These are phyloP conservation scores for Sinohyriopsis cumingii DNA, from an alignment of 2,888 invertebrate species.

Conservation along the genomic window DNA sequence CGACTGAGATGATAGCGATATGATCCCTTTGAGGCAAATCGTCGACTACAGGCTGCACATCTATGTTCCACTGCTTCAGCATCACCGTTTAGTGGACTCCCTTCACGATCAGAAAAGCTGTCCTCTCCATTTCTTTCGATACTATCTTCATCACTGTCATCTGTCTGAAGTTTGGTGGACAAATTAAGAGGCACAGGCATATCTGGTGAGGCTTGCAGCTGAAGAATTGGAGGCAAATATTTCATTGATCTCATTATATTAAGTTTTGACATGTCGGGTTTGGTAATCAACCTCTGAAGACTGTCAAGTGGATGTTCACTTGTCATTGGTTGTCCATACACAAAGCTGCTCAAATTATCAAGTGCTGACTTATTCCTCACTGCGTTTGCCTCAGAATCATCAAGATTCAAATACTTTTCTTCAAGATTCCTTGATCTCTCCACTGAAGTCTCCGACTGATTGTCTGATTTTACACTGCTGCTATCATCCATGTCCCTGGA, in stretches of 20 bases:
- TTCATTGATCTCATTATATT: constrained; percentile 28
- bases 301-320: constrained; percentile 91
- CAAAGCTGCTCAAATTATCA: constrained; percentile 68
- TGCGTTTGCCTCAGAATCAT: constrained; percentile 23
- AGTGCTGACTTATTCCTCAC: constrained; percentile 56
- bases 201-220: constrained; percentile 38
- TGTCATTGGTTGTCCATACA: constrained; percentile 66
- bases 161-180: constrained; percentile 45
- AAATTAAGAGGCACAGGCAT: constrained; percentile 52
- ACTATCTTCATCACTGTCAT: constrained; percentile 29
- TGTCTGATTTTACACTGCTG: constrained; percentile 25
- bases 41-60: constrained; percentile 72
- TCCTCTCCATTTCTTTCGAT: constrained; percentile 38
- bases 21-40: constrained; percentile 96
- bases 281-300: constrained; percentile 95
- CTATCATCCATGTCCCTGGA: constrained; percentile 27
- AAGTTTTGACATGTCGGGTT: constrained; percentile 81
- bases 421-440: constrained; percentile 42
- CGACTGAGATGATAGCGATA: constrained; percentile 91
- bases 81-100: constrained; percentile 49
- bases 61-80: constrained; percentile 56
- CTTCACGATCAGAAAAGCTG: constrained; percentile 43
- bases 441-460: constrained; percentile 16
- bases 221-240: constrained; percentile 38
- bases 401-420: constrained; percentile 50